Evolutionary conservation across 2,888 invertebrate species (phyloP), one percentile per base, ranked within the genome.

Genomic region (Anoncus sp.): DNA sequence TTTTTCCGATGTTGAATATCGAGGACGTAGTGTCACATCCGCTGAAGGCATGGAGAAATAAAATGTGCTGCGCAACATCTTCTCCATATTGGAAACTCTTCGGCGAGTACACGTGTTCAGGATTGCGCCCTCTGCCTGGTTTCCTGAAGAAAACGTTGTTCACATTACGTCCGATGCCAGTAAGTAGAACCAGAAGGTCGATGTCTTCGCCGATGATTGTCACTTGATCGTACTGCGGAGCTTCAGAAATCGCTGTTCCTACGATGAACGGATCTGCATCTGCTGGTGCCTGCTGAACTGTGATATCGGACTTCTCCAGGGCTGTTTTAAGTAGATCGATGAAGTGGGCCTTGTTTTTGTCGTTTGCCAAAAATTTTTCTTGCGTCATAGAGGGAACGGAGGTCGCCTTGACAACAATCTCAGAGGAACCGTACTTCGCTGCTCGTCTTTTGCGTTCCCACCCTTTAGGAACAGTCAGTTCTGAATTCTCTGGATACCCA

Each of bases 171-270:
- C 69, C 73, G 35, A 63, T 40, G 24, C 67, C 80, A 40, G 67
- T 75, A 7, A 31, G 31, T 31, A 31, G 7, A 3, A 31, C 31
- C 4, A 31, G 31, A 31, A 31, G 31, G 31, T 85, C 84, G n/a
- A 82, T 73, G 49, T 83, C 82, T 35, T 80, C 75, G 38, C 71
- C 77, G 12, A 84, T 80, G 20, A 85, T 75, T 20, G 47, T 45
- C 12, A 45, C 63, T 40, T 31, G 24, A 14, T 63, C 16, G 2
- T 40, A n/a, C 16, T 22, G n/a, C 18, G 47, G 22, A 45, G 63
- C 67, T 47, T 47, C 47, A 18, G 7, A 7, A 16, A 47, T 47
- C 9, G 47, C 18, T 12, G 53, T 31, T 16, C 53, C n/a, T 35
- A 78, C 75, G 10, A 78, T 78, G 16, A 62, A 49, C 9, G 69